Evolutionary conservation across 2,113 vertebrate species (phyloP), one percentile per base, ranked within the genome.

Genomic region (Istiophorus platypterus): DNA sequence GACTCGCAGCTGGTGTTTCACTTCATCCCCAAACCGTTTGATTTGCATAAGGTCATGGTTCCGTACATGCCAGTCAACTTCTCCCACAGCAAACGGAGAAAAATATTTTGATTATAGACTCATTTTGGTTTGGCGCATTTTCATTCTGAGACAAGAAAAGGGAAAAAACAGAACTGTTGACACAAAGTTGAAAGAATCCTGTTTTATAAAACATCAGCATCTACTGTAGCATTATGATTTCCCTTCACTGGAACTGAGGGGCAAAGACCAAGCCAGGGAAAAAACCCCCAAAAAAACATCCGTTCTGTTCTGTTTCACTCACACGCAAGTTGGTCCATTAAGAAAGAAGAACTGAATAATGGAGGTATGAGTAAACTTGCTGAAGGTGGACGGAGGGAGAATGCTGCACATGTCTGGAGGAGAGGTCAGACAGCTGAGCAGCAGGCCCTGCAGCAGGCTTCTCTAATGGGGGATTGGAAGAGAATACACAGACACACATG

Each of bases 361-460:
- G 24, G 66, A 54, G 52, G 52, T 24, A 12, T 4, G 13, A 54
- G 52, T 54, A 11, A 24, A 65, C 0, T 5, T 31, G 27, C 15
- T 59, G 52, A 29, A n/a, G 61, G 45, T 45, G 45, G 61, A n/a
- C 65, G 57, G 47, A 65, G 61, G 27, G 73, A 37, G 64, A 37
- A 34, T 49, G 47, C 20, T 7, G 47, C 20, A 18, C 17, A 49
- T 49, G n/a, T 26, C 41, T 2, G 52, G 11, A 12, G 26, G 20
- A 54, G 37, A 57, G 75, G 26, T 61, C 62, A 73, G 71, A n/a
- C 45, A 2, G 56, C 49, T 41, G 70, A 49, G 24, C 18, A 79
- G 1, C 70, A 75, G 71, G 42, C 24, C 57, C 51, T 2, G 58
- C 71, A 58, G 17, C 75, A 78, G 37, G 62, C 64, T 57, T 26